Evolutionary conservation across 2,797 vertebrate species (phyloP), one percentile per base, ranked within the genome.

Genomic region (Allobates femoralis): DNA sequence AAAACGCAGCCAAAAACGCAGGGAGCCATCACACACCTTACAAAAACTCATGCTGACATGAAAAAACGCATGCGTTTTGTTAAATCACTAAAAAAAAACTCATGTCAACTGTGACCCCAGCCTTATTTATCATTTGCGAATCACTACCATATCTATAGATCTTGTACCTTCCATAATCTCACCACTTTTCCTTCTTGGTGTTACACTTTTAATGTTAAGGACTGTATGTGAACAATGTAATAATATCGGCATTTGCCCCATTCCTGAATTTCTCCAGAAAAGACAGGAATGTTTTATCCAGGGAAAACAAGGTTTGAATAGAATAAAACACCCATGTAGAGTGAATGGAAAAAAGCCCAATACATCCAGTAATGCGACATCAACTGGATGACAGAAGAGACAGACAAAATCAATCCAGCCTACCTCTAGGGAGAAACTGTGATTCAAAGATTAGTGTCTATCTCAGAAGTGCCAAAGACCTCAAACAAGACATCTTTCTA

Each of bases 391-490:
- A 86, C 69, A 64, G 50, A 66, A 34, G 86, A 87, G 86, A 79
- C 86, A 87, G 86, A 87, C 81, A 84, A 84, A 84, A 87, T 87
- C 86, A 75, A 87, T 84, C 12, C 30, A 37, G 15, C 50, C 10
- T 21, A 53, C 84, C 81, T 79, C 86, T 58, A 74, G 56, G 69
- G 86, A 83, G 37, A 87, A 16, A 28, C 12, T 34, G 78, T 16
- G 75, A 86, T 2, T 19, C 0, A 37, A 78, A 81, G 74, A 78
- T 53, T 28, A 28, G 34, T 0, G 3, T 0, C 0, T 21, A 80
- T 19, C 26, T 21, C 15, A 32, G 60, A 18, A 0, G 12, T 58
- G 78, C 85, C 85, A 83, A 60, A 76, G 19, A 53, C 46, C 79
- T 62, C 37, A 62, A 67, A 41, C 32, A 69, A 77, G 58, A 32